Evolutionary conservation across 2,888 invertebrate species (phyloP).

Genomic region (Patella depressa): DNA sequence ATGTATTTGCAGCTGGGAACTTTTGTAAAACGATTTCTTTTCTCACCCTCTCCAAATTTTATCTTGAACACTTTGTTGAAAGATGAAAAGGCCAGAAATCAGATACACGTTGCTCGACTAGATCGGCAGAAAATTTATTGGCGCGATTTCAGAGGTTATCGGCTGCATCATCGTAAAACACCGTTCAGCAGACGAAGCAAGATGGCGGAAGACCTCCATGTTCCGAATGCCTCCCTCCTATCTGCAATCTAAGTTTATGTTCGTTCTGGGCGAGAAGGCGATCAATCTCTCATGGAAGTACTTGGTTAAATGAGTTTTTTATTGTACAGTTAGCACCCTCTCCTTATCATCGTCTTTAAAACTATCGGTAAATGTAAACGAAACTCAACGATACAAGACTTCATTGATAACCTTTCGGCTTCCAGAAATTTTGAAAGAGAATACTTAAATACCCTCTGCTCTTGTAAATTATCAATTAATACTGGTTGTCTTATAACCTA

Average conservation of each 20-base stretch:
- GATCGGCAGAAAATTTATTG: slow-evolving; percentile 4
- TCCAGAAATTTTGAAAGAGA: too few species aligned
- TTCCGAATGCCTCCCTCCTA: neutral
- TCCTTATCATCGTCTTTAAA: neutral
- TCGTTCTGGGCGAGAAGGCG: neutral
- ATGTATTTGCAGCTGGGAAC: neutral
- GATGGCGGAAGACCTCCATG: neutral
- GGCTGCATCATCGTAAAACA: neutral
- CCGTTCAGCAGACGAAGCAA: neutral
- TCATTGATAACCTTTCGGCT: neutral
- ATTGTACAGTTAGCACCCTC: neutral
- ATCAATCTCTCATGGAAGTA: slow-evolving; percentile 2
- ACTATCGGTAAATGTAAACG: neutral
- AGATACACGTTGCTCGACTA: slow-evolving; percentile 16
- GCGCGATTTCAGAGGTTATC: neutral
- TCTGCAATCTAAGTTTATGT: slow-evolving; percentile 1
- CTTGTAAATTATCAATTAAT: too few species aligned
- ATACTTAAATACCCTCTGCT: too few species aligned
- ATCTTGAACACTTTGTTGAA: slow-evolving; percentile 14
- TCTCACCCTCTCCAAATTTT: neutral
- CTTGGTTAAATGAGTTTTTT: neutral
- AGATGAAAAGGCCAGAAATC: slow-evolving; percentile 18
- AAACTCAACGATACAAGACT: neutral
- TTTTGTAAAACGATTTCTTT: slow-evolving; percentile 17
- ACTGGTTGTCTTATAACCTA: too few species aligned